phyloP scores from a whole-genome alignment of 2,113 vertebrate genomes.

The Donacobius atricapilla region DNA sequence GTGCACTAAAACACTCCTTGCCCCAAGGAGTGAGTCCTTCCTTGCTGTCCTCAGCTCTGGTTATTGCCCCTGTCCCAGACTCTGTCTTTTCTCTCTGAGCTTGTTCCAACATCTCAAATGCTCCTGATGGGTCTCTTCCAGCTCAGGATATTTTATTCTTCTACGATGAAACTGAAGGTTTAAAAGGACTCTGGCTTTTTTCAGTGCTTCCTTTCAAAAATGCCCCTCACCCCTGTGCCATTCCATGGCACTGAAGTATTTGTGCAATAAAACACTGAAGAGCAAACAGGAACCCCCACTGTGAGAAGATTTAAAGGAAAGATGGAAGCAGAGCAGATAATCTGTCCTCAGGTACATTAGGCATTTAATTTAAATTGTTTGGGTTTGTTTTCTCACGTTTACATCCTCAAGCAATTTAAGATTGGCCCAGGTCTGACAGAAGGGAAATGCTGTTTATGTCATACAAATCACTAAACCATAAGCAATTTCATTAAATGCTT shows the following conservation, averaged over 20 bases:
- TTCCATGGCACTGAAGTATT: background rate
- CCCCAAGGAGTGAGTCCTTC: background rate
- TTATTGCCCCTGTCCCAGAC: background rate
- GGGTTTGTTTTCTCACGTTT: conserved; percentile 14
- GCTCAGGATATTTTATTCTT: background rate
- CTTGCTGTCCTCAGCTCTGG: background rate
- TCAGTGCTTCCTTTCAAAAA: background rate
- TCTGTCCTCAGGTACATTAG: conserved; percentile 33
- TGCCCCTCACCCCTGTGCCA: background rate
- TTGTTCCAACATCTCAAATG: background rate
- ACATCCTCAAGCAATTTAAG: conserved; percentile 27
- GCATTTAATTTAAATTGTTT: conserved; percentile 8
- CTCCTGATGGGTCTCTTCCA: no score
- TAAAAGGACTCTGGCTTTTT: background rate
- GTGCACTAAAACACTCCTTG: background rate
- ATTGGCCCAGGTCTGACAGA: conserved; percentile 32
- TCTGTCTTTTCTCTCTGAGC: background rate
- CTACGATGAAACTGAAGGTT: background rate
- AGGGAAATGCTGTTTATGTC: conserved; percentile 14
- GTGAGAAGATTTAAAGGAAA: background rate
- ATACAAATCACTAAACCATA: conserved; percentile 48
- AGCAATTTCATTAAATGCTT: conserved; percentile 44
- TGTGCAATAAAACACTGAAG: conserved; percentile 8
- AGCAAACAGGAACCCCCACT: background rate
- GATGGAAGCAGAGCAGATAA: background rate